phyloP scores from a whole-genome alignment of 2,113 vertebrate species.

The Corydoras sp. region DNA sequence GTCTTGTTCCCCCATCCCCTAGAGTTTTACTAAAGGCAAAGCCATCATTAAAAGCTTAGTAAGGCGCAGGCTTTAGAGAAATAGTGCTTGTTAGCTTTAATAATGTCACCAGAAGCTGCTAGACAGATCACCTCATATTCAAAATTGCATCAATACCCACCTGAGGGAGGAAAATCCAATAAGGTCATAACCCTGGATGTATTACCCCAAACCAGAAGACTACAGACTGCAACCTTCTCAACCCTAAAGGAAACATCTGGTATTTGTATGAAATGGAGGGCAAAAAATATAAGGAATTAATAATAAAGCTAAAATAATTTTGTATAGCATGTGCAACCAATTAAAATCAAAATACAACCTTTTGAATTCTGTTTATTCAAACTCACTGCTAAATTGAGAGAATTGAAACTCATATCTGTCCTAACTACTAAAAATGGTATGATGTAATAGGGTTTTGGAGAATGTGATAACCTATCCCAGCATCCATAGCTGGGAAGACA shows the following conservation, averaged over 20 bases:
- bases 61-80: conserved; percentile 22
- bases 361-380: too few species aligned
- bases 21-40: conserved; percentile 38
- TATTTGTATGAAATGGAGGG: too few species aligned
- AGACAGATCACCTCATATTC: conserved; percentile 28
- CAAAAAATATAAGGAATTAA: too few species aligned
- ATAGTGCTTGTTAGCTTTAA: conserved; percentile 30
- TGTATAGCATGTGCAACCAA: too few species aligned
- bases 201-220: conserved; percentile 23
- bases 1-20: conserved; percentile 34
- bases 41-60: conserved; percentile 45
- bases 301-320: too few species aligned
- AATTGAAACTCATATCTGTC: background rate
- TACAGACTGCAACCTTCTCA: conserved; percentile 25
- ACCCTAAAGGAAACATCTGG: background rate
- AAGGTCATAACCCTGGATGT: conserved; percentile 33
- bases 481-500: too few species aligned
- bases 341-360: too few species aligned
- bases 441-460: too few species aligned
- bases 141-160: conserved; percentile 22
- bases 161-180: conserved; percentile 30
- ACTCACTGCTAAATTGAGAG: too few species aligned
- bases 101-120: conserved; percentile 21
- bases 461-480: too few species aligned
- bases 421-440: too few species aligned